Evolutionary conservation across 2,888 invertebrate genomes (phyloP).

Genomic region (Atethmia centrago): DNA sequence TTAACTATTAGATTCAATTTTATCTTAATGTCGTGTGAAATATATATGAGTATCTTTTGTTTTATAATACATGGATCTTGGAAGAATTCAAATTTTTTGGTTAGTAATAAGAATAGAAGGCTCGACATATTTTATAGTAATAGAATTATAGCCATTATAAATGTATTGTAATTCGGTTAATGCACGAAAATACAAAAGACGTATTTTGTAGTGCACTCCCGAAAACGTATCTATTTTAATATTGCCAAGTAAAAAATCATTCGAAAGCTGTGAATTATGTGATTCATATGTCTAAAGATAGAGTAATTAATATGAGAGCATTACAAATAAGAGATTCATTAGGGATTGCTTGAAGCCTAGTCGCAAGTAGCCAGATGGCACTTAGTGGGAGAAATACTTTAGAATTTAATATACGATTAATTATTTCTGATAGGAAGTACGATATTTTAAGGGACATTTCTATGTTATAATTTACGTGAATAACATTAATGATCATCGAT

Average conservation of each 20-base stretch:
- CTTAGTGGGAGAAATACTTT: slow-evolving; percentile 74
- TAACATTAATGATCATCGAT: neutral
- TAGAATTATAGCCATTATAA: neutral
- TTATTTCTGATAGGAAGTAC: neutral
- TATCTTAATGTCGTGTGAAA: slow-evolving; percentile 54
- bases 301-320: slow-evolving; percentile 14
- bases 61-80: slow-evolving; percentile 26
- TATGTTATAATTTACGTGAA: neutral
- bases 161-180: neutral
- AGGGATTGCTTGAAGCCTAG: slow-evolving; percentile 46
- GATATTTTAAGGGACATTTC: slow-evolving; percentile 2
- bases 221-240: neutral
- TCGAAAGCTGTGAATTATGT: slow-evolving; percentile 22
- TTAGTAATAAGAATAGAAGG: slow-evolving; percentile 6
- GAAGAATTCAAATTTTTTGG: slow-evolving; percentile 34
- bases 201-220: neutral
- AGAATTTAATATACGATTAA: slow-evolving; percentile 33
- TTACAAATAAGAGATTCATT: slow-evolving; percentile 40
- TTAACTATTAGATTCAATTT: slow-evolving; percentile 31
- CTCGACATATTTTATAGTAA: neutral
- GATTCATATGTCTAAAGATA: slow-evolving; percentile 32
- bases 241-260: neutral
- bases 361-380: slow-evolving; percentile 75
- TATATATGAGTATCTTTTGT: slow-evolving; percentile 48
- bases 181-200: no score